A percentile compares a stretch with the other conserved stretches of the same genome.
phyloP scores from a whole-genome alignment of 1,140 invertebrate species.

The Drosophila obscura region DNA sequence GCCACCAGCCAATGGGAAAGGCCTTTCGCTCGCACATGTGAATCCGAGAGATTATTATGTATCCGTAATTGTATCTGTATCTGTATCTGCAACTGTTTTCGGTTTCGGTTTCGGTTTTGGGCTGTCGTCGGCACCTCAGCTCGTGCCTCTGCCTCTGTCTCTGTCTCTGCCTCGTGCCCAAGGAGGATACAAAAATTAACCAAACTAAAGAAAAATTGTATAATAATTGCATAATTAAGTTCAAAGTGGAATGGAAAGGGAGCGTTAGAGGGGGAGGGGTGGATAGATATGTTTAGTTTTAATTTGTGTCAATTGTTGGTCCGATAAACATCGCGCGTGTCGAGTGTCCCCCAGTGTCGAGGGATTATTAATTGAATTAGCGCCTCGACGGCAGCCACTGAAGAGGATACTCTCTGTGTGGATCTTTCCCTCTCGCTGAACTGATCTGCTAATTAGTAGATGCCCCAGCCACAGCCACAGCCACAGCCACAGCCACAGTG shows the following conservation, averaged over 20 bases:
- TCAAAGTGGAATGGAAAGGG: not conserved
- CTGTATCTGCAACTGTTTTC: conserved; percentile 29
- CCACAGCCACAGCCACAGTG: not conserved
- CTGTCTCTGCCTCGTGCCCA: not conserved
- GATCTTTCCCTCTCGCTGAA: conserved; percentile 9
- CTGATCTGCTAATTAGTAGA: conserved; percentile 46
- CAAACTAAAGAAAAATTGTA: conserved; percentile 25
- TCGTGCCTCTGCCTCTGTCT: conserved; percentile 7
- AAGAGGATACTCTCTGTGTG: conserved; percentile 22
- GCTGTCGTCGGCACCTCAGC: conserved; percentile 1
- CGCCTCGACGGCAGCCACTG: conserved; percentile 32
- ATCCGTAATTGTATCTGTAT: conserved; percentile 10
- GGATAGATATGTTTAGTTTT: conserved; percentile 29
- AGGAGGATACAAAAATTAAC: conserved; percentile 12
- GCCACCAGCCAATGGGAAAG: conserved; percentile 54
- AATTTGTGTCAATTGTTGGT: conserved; percentile 49
- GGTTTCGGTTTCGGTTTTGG: conserved; percentile 3
- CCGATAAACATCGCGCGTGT: conserved; percentile 61
- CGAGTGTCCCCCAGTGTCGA: conserved; percentile 21
- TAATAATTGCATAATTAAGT: conserved; percentile 56
- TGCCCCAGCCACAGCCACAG: not conserved
- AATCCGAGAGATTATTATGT: conserved; percentile 36
- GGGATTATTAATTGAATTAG: conserved; percentile 75
- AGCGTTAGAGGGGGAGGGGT: not conserved
- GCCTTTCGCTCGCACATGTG: conserved; percentile 40